Percentiles rank a stretch among this genome's conserved stretches.
phyloP scores from a whole-genome alignment of 2,113 vertebrate species.

The Euleptes europaea region DNA sequence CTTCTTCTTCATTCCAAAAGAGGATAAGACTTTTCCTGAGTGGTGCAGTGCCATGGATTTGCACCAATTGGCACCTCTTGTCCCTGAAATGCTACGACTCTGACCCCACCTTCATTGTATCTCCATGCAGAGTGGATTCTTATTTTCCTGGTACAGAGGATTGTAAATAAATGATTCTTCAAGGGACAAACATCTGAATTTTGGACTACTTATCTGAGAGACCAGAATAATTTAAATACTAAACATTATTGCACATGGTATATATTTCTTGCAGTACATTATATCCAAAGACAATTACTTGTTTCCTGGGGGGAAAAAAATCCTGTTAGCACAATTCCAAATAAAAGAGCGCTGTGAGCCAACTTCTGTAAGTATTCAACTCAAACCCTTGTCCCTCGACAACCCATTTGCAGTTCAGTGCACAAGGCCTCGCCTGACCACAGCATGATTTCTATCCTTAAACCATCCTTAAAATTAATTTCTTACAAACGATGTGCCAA shows the following conservation, averaged over 20 bases:
- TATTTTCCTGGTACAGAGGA: not conserved
- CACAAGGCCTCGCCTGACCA: constrained; percentile 4
- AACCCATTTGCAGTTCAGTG: constrained; percentile 14
- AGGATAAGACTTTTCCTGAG: not conserved
- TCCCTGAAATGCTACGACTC: not conserved
- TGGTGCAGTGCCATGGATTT: not conserved
- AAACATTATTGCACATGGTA: not conserved
- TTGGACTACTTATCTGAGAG: not conserved
- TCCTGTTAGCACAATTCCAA: constrained; percentile 36
- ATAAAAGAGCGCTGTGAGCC: constrained; percentile 26
- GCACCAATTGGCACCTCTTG: not conserved
- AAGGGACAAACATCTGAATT: not conserved
- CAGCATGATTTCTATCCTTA: constrained; percentile 23
- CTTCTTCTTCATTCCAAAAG: not conserved
- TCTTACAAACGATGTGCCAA: constrained; percentile 18
- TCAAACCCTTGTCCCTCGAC: not conserved
- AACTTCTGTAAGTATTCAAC: not conserved
- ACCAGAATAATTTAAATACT: not conserved
- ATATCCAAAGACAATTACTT: not conserved
- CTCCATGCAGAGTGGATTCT: not conserved
- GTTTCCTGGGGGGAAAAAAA: not conserved
- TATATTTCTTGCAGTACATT: not conserved
- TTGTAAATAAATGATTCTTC: fast-evolving
- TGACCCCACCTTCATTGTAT: not conserved
- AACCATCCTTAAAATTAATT: constrained; percentile 59